Evolutionary conservation across 2,888 invertebrate genomes (phyloP), one percentile per base, ranked within the genome.

Genomic region (Synergus laeviventris): DNA sequence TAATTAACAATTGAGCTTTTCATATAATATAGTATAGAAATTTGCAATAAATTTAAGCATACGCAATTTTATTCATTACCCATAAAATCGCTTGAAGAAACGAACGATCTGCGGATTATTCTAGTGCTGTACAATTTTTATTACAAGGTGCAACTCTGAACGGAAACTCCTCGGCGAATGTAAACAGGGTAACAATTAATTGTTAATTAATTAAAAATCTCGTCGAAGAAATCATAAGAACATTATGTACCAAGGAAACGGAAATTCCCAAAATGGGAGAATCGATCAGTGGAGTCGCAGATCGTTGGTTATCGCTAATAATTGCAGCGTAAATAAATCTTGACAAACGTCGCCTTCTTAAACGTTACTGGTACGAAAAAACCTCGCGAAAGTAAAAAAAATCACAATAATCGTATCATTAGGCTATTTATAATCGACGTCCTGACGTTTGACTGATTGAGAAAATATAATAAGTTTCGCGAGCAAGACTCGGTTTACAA

Each of bases 1-100:
- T 77, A 80, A 81, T 84, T 82, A 84, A 83, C 81, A 83, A 84
- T 84, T 84, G 83, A 84, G 81, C 82, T 78, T 83, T 81, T 80
- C 74, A 75, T 80, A 78, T 79, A 78, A 82, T 78, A 79, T 78
- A 76, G 59, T 73, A 78, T 79, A 82, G 56, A 79, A 76, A 77
- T 73, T 81, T 79, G 74, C 78, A 66, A 76, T 77, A 77, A 79
- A 75, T 73, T 81, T 82, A 80, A 81, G 76, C 70, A 64, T 70
- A 70, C 70, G 54, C 59, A 70, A 18, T 70, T n/a, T n/a, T n/a
- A n/a, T n/a, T 83, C 74, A 77, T 79, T 79, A 77, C 42, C 74
- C n/a, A 79, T 62, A 70, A 60, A 74, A 81, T 61, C 74, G 31
- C 73, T 62, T 42, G 66, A 59, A 76, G 56, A 36, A 74, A 75